Evolutionary conservation across 2,113 vertebrate genomes (phyloP).

Genomic region (Sclerurus mexicanus): DNA sequence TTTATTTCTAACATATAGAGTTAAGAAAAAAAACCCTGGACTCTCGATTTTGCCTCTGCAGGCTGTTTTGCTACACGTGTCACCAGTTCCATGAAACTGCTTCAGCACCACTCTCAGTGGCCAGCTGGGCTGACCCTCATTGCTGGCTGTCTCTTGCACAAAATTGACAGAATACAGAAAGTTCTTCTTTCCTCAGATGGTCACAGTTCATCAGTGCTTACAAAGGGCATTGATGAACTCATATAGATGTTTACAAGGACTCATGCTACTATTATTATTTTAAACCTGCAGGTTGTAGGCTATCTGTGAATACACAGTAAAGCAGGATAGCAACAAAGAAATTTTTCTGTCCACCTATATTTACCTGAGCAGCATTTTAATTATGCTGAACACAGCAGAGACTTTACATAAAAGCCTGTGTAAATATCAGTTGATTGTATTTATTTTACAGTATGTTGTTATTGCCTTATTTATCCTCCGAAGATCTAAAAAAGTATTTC

Average conservation of each 20-base stretch:
- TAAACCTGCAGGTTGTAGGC: background rate
- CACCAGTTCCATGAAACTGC: background rate
- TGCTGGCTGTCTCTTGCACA: background rate
- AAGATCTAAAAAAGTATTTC: background rate
- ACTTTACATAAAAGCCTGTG: background rate
- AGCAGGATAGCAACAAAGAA: background rate
- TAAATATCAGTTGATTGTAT: conserved; percentile 1
- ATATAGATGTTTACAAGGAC: background rate
- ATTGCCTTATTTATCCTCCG: background rate
- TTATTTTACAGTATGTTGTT: conserved; percentile 23
- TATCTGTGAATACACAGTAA: background rate
- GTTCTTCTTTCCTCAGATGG: background rate
- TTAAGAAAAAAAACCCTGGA: background rate
- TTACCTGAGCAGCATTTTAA: background rate
- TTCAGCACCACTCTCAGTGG: background rate
- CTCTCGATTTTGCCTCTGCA: background rate
- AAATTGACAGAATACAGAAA: background rate
- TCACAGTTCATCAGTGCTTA: background rate
- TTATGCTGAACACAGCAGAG: background rate
- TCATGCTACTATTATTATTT: background rate
- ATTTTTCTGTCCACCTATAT: background rate
- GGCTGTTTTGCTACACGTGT: background rate
- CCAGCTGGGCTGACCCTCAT: background rate
- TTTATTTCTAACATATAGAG: background rate
- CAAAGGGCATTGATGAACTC: background rate